Conservation (phyloP, 2,113 vertebrate species). For the Platichthys stellatus region DNA sequence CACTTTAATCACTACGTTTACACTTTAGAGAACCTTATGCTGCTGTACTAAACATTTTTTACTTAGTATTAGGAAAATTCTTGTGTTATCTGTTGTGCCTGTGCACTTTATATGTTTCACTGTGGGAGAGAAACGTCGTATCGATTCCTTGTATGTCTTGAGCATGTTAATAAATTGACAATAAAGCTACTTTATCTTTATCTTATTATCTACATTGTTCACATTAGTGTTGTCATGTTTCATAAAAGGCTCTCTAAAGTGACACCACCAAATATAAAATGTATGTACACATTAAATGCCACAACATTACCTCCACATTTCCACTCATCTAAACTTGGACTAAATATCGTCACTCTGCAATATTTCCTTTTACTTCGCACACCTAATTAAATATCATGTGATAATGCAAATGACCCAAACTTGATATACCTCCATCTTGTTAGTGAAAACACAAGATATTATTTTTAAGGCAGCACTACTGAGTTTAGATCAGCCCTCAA, state of each 20-base stretch:
- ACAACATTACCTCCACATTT: not conserved
- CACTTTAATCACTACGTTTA: too few relatives aligned
- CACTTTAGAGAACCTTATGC: too few relatives aligned
- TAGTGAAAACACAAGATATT: slow-evolving; percentile 40
- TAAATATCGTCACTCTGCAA: too few relatives aligned
- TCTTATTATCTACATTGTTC: slow-evolving; percentile 9
- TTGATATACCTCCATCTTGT: slow-evolving; percentile 35
- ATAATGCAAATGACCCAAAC: slow-evolving; percentile 38
- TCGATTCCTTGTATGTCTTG: too few relatives aligned
- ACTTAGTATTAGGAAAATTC: too few relatives aligned
- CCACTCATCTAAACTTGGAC: not conserved
- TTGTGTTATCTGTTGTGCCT: too few relatives aligned
- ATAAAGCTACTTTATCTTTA: too few relatives aligned
- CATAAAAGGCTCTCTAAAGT: slow-evolving; percentile 32
- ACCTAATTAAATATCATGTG: slow-evolving; percentile 35
- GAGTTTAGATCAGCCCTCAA: slow-evolving; percentile 69
- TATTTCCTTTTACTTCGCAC: slow-evolving; percentile 22
- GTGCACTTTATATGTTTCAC: too few relatives aligned
- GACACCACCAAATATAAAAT: slow-evolving; percentile 48
- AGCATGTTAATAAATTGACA: too few relatives aligned
- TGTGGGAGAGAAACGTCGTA: too few relatives aligned
- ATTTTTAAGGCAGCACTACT: slow-evolving; percentile 74
- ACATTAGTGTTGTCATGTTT: slow-evolving; percentile 13
- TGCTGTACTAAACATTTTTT: too few relatives aligned
- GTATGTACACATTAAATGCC: slow-evolving; percentile 70